Percentiles rank a stretch among this genome's conserved stretches.
phyloP scores from a whole-genome alignment of 1,140 invertebrate genomes.

The Rhyacophila brunnea region DNA sequence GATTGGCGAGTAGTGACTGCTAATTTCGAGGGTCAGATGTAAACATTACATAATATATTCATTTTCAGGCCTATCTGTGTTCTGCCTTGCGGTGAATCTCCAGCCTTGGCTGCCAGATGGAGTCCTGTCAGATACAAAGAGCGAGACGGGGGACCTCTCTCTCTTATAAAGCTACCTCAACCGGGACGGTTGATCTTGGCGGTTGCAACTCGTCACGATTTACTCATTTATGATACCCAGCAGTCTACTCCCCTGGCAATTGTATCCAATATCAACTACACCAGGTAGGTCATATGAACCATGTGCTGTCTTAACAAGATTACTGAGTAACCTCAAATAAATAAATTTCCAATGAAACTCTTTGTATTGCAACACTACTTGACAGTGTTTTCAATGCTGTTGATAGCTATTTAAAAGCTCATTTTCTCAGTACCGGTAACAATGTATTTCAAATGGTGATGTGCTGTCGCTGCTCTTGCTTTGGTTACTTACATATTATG shows the following conservation, averaged over 20 bases:
- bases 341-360: no score
- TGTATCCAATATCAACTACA: slow-evolving; percentile 91
- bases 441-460: no score
- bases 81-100: slow-evolving; percentile 76
- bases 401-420: no score
- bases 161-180: slow-evolving; percentile 58
- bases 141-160: slow-evolving; percentile 53
- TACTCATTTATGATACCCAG: slow-evolving; percentile 91
- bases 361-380: no score
- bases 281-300: slow-evolving; percentile 47
- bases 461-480: no score
- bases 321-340: no score
- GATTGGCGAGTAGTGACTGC: no score
- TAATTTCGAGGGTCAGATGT: no score
- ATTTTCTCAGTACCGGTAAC: no score
- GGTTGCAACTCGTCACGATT: slow-evolving; percentile 81
- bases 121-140: slow-evolving; percentile 76
- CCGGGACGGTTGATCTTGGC: slow-evolving; percentile 89
- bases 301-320: not conserved
- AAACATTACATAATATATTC: no score
- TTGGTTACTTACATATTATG: no score
- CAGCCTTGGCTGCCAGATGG: slow-evolving; percentile 77
- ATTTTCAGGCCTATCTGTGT: slow-evolving; percentile 74
- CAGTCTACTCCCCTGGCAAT: slow-evolving; percentile 81
- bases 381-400: no score